A percentile compares a stretch with the other conserved stretches of the same genome.
Conservation (phyloP, 1,140 invertebrate genomes). For the Aphelinus certus region DNA sequence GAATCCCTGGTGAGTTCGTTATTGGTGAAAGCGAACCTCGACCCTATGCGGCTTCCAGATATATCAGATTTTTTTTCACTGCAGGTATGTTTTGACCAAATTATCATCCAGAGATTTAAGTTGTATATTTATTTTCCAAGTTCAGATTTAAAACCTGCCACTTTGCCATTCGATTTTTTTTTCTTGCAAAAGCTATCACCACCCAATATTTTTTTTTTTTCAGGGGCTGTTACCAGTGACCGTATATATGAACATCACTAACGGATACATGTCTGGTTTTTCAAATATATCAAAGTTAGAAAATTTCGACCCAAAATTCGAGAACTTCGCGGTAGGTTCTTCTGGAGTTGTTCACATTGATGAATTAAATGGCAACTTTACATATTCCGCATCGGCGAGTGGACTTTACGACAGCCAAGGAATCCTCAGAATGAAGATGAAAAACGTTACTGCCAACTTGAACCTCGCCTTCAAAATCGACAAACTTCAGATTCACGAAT, state of each 20-base stretch:
- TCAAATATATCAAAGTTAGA: background rate
- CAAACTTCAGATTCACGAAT: background rate
- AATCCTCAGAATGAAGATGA: background rate
- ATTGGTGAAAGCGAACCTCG: too few species aligned
- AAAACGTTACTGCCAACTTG: background rate
- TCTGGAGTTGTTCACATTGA: background rate
- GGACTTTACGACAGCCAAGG: background rate
- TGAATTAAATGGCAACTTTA: background rate
- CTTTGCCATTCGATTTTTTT: background rate
- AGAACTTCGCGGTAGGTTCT: background rate
- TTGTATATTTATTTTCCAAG: background rate
- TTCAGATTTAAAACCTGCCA: background rate
- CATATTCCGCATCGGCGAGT: background rate
- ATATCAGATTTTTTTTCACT: too few species aligned
- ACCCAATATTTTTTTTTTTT: background rate
- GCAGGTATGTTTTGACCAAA: background rate
- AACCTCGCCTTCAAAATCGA: background rate
- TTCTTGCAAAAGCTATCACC: background rate
- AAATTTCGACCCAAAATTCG: background rate
- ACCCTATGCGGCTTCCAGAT: too few species aligned
- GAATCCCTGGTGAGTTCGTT: too few species aligned
- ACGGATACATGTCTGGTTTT: background rate
- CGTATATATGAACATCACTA: background rate
- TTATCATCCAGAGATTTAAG: background rate
- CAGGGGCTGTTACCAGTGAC: background rate